These are phyloP conservation scores for Thripadectes ignobilis DNA, from an alignment of 2,797 vertebrate genomes.

Conservation along the genomic window DNA sequence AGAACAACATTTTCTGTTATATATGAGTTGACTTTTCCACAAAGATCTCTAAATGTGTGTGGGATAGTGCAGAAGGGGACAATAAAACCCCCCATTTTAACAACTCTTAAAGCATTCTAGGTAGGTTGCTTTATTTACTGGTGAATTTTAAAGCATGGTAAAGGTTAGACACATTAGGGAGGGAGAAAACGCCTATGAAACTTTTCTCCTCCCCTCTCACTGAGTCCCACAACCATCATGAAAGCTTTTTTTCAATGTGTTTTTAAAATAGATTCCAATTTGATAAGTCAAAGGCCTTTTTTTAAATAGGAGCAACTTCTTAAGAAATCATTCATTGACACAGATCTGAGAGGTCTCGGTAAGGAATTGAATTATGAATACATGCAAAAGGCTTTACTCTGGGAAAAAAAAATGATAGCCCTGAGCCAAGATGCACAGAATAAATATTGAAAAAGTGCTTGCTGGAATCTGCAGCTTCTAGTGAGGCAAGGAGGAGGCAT, in stretches of 20 bases:
- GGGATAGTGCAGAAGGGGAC: neutral
- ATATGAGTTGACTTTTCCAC: neutral
- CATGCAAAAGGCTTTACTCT: neutral
- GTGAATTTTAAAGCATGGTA: neutral
- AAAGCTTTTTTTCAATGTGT: neutral
- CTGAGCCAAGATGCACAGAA: neutral
- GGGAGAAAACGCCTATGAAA: accelerated
- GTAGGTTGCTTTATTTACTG: neutral
- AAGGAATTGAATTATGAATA: neutral
- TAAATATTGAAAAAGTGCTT: neutral
- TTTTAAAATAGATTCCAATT: neutral
- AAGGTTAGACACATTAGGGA: neutral
- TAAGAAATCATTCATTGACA: neutral
- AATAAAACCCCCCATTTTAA: neutral
- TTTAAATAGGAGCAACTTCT: neutral
- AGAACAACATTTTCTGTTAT: neutral
- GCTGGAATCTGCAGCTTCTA: neutral
- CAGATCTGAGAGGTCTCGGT: neutral
- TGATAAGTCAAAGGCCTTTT: neutral
- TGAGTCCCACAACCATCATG: accelerated
- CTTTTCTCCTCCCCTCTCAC: neutral
- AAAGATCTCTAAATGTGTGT: neutral
- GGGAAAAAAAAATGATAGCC: neutral
- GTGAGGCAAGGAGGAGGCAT: neutral
- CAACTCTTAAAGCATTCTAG: neutral